Evolutionary conservation across 2,797 vertebrate species (phyloP).

Genomic region (Typhlichthys eigenmanni): DNA sequence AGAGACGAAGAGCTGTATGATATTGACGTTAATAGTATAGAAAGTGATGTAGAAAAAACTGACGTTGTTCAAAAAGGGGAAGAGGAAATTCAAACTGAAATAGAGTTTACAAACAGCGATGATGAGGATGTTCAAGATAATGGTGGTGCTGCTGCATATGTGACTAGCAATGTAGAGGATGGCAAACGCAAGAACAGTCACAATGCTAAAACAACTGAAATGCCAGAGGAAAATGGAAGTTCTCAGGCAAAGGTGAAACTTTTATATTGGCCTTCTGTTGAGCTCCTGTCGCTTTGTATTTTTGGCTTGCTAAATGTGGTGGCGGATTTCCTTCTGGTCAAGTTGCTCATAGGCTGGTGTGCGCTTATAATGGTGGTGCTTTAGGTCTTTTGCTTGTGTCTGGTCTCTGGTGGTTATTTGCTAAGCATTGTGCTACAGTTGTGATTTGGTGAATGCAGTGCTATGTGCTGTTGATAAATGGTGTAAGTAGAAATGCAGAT

Average conservation of each 20-base stretch:
- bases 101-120: conserved; percentile 2
- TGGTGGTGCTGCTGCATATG: conserved; percentile 4
- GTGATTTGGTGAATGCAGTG: conserved; percentile 3
- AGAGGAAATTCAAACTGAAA: conserved; percentile 25
- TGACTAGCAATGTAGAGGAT: conserved; percentile 48
- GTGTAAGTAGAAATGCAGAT: neutral
- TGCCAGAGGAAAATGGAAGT: conserved; percentile 58
- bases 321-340: conserved; percentile 39
- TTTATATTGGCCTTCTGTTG: conserved; percentile 62
- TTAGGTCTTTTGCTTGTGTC: neutral
- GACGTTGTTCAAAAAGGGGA: conserved; percentile 21
- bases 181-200: conserved; percentile 18
- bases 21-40: conserved; percentile 50
- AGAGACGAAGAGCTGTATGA: conserved; percentile 49
- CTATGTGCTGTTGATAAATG: conserved; percentile 10
- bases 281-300: conserved; percentile 20
- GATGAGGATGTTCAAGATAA: neutral
- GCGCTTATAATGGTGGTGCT: conserved; percentile 20
- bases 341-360: conserved; percentile 13
- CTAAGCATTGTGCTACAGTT: conserved; percentile 25
- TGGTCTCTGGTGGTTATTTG: conserved; percentile 16
- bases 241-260: conserved; percentile 38
- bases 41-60: conserved; percentile 35
- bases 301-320: conserved; percentile 35
- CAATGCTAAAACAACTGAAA: conserved; percentile 44